A percentile compares a stretch with the other conserved stretches of the same genome.
Conservation (phyloP, 1,140 invertebrate species). For the Lepidurus apus region DNA sequence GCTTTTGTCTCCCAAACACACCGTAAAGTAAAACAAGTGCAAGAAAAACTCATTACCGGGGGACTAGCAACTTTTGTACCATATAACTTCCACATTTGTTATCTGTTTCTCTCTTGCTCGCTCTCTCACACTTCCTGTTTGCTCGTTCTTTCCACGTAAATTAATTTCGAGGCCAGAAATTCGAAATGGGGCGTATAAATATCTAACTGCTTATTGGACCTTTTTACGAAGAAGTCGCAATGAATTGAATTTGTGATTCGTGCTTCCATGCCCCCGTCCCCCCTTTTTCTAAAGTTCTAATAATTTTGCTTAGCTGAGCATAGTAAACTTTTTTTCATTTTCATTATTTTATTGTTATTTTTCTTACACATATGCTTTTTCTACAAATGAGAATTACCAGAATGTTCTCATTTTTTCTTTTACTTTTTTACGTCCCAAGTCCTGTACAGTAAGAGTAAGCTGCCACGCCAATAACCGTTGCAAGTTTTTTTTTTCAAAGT, state of each 20-base stretch:
- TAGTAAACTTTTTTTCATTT: not conserved
- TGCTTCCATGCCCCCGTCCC: not conserved
- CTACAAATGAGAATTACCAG: not conserved
- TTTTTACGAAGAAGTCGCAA: not conserved
- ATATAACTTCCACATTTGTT: not conserved
- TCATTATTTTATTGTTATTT: not conserved
- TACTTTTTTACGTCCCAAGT: not conserved
- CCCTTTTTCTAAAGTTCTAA: not conserved
- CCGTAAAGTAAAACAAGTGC: not conserved
- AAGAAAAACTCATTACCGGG: not conserved
- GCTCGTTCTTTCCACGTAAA: not conserved
- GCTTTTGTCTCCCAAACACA: not conserved
- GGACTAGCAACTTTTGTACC: not conserved
- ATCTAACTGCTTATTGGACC: not conserved
- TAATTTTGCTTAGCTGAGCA: constrained; percentile 14
- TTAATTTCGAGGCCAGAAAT: not conserved
- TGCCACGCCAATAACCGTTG: constrained; percentile 19
- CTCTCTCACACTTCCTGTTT: not conserved
- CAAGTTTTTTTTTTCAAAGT: constrained; percentile 13
- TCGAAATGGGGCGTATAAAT: not conserved
- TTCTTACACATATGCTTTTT: not conserved
- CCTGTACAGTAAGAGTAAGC: not conserved
- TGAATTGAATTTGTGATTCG: constrained; percentile 6
- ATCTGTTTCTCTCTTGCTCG: not conserved
- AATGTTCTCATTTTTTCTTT: not conserved